Conservation (phyloP, 1,140 invertebrate genomes). For the Drepana arcuata region DNA sequence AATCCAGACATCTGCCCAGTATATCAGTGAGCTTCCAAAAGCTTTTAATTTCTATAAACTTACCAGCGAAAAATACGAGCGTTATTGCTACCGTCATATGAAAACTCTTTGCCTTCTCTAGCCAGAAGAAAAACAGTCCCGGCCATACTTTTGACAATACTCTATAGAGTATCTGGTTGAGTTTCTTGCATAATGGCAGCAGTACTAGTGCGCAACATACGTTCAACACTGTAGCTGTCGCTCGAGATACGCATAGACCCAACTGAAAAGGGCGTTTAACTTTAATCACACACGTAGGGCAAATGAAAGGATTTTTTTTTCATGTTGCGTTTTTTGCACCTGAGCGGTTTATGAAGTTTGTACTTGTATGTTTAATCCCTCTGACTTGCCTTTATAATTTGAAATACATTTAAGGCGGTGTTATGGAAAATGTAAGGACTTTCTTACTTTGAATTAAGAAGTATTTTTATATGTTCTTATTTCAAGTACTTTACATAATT, state of each 20-base stretch:
- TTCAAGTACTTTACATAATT: neutral
- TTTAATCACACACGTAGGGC: no score
- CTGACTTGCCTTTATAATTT: no score
- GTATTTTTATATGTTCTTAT: neutral
- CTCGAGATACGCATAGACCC: constrained; percentile 54
- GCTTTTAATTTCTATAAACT: no score
- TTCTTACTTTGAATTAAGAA: neutral
- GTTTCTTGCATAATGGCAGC: constrained; percentile 56
- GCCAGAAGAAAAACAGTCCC: constrained; percentile 57
- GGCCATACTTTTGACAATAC: constrained; percentile 43
- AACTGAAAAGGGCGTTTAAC: constrained; percentile 48
- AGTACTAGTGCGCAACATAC: constrained; percentile 49
- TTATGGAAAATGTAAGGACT: constrained; percentile 6
- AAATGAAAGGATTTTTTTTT: no score
- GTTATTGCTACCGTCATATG: constrained; percentile 60
- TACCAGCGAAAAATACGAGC: constrained; percentile 49
- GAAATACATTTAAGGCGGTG: no score
- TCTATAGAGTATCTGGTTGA: constrained; percentile 50
- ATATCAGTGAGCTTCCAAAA: no score
- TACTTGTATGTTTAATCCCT: no score
- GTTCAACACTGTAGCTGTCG: constrained; percentile 53
- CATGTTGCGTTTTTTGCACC: no score
- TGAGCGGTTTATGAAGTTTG: no score
- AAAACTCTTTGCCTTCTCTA: constrained; percentile 56
- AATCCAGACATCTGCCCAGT: no score